A percentile compares a stretch with the other conserved stretches of the same genome.
These are phyloP conservation scores for Orchesella flavescens DNA, from an alignment of 2,888 invertebrate species.

Conservation along the genomic window DNA sequence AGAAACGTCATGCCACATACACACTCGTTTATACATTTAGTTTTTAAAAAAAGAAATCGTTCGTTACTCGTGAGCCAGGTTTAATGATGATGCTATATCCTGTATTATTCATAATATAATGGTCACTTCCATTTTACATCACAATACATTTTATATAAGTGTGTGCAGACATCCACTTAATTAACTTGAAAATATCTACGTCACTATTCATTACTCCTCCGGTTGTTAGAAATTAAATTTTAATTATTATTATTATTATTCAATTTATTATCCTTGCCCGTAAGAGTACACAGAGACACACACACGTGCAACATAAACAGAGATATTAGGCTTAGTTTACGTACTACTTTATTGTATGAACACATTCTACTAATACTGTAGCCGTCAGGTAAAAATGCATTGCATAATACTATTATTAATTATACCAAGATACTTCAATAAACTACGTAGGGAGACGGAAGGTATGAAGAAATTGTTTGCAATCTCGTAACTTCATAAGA, in stretches of 20 bases:
- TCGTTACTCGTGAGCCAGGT: not conserved
- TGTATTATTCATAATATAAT: slow-evolving; percentile 10
- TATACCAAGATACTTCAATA: not conserved
- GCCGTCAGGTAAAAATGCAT: slow-evolving; percentile 13
- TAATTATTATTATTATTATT: slow-evolving; percentile 1
- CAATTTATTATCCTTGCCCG: not conserved
- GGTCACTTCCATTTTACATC: not conserved
- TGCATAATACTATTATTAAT: slow-evolving; percentile 1
- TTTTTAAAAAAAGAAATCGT: not conserved
- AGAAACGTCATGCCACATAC: slow-evolving; percentile 57
- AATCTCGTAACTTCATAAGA: slow-evolving; percentile 68
- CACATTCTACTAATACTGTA: slow-evolving; percentile 30
- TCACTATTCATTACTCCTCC: slow-evolving; percentile 13
- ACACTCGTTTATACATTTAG: slow-evolving; percentile 25
- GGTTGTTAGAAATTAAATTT: slow-evolving; percentile 8
- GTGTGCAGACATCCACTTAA: not conserved
- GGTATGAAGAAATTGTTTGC: slow-evolving; percentile 66
- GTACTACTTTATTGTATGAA: not conserved
- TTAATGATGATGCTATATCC: not conserved
- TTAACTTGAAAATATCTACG: not conserved
- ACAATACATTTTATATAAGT: not conserved
- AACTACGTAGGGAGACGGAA: slow-evolving; percentile 49
- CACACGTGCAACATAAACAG: not conserved
- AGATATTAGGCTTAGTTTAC: not conserved
- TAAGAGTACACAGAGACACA: slow-evolving; percentile 10